These are phyloP conservation scores for Mesaphorura yosii DNA, from an alignment of 1,140 invertebrate species.

Conservation along the genomic window DNA sequence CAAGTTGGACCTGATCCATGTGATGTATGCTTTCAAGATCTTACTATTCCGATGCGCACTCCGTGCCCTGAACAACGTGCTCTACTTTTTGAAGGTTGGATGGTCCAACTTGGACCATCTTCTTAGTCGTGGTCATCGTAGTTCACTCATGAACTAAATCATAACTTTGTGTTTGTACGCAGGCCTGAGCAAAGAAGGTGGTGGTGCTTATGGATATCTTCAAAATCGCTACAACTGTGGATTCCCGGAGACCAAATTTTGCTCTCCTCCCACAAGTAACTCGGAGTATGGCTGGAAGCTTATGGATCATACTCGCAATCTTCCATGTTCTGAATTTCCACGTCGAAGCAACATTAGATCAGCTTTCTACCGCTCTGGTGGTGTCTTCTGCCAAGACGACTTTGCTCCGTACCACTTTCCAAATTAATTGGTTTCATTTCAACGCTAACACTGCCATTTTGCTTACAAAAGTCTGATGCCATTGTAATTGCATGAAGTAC, in stretches of 20 bases:
- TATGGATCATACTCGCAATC: slow-evolving; percentile 7
- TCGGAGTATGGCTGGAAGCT: slow-evolving; percentile 26
- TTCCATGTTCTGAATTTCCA: not conserved
- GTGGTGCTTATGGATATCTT: slow-evolving; percentile 14
- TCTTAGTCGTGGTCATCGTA: too few species aligned
- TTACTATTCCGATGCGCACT: slow-evolving; percentile 19
- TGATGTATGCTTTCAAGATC: slow-evolving; percentile 22
- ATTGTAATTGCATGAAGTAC: too few species aligned
- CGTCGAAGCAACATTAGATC: slow-evolving; percentile 7
- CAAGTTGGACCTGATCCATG: slow-evolving; percentile 14
- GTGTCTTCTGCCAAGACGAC: slow-evolving; percentile 11
- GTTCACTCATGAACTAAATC: not conserved
- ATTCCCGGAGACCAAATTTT: slow-evolving; percentile 22
- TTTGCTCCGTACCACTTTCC: slow-evolving; percentile 25
- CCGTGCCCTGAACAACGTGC: slow-evolving; percentile 13
- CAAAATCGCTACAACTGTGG: slow-evolving; percentile 15
- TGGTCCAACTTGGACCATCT: too few species aligned
- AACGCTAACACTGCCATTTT: not conserved
- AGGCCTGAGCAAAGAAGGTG: slow-evolving; percentile 14
- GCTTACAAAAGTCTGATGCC: too few species aligned
- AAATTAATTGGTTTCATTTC: not conserved
- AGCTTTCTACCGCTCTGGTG: slow-evolving; percentile 15
- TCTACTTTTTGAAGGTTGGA: slow-evolving; percentile 13
- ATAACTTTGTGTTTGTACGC: not conserved
- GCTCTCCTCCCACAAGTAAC: slow-evolving; percentile 22